Conservation (phyloP, 92 coral and sea anemone genomes). For the Zoanthus gigantus region DNA sequence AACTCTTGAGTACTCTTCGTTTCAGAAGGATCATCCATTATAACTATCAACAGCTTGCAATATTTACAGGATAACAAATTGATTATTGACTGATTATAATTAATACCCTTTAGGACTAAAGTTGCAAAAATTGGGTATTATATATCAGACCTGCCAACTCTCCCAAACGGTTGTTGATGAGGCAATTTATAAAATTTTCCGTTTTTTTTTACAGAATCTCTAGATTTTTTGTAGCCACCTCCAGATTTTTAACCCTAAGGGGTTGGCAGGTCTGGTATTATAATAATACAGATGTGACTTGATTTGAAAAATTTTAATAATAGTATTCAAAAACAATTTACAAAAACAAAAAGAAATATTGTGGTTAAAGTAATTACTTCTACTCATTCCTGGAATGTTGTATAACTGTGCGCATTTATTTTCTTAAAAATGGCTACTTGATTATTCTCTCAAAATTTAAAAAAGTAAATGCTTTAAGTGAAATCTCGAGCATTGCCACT, state of each 20-base stretch:
- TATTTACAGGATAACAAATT: background rate
- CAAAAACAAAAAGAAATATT: background rate
- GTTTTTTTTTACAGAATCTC: too few species aligned
- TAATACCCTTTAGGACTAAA: background rate
- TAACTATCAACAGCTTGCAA: background rate
- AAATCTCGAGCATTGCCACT: background rate
- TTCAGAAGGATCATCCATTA: background rate
- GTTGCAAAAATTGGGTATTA: background rate
- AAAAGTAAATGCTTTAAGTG: background rate
- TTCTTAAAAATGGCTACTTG: too few species aligned
- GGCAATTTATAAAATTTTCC: too few species aligned
- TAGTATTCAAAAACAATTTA: background rate
- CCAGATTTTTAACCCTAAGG: too few species aligned
- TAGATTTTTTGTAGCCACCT: too few species aligned
- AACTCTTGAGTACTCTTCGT: background rate
- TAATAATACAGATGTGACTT: too few species aligned
- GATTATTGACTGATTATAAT: background rate
- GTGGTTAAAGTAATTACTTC: background rate
- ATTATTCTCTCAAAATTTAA: background rate
- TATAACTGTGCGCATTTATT: background rate
- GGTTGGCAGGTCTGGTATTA: too few species aligned
- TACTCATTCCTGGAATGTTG: conserved; percentile 1
- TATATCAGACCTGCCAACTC: too few species aligned
- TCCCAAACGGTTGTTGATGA: too few species aligned
- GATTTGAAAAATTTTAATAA: background rate